Evolutionary conservation across 1,140 invertebrate species (phyloP).

Genomic region (Drosophila grimshawi): DNA sequence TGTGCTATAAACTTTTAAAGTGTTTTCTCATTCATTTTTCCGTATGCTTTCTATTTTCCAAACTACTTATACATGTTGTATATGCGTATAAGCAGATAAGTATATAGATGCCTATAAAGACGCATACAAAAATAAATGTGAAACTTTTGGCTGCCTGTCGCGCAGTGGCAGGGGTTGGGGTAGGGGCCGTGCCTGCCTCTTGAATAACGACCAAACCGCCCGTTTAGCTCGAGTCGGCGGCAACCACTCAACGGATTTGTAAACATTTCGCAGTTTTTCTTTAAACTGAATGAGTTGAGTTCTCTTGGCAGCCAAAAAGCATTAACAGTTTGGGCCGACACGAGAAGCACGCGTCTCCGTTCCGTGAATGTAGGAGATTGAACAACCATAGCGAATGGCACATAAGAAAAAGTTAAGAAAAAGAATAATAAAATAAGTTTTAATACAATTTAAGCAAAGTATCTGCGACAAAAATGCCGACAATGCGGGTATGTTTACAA

Average conservation of each 20-base stretch:
- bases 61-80: slow-evolving; percentile 36
- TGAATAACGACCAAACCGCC: slow-evolving; percentile 60
- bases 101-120: slow-evolving; percentile 65
- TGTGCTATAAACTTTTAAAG: slow-evolving; percentile 26
- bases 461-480: slow-evolving; percentile 49
- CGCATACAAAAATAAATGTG: slow-evolving; percentile 71
- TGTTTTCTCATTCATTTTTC: slow-evolving; percentile 18
- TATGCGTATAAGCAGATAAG: slow-evolving; percentile 39
- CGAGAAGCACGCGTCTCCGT: slow-evolving; percentile 53
- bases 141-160: slow-evolving; percentile 4
- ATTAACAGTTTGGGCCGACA: slow-evolving; percentile 67
- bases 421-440: slow-evolving; percentile 4
- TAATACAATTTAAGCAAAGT: slow-evolving; percentile 1
- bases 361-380: slow-evolving; percentile 39
- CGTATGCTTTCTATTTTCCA: slow-evolving; percentile 36
- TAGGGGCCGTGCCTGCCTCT: slow-evolving; percentile 64
- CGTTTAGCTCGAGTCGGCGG: slow-evolving; percentile 28
- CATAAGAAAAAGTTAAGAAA: slow-evolving; percentile 17
- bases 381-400: slow-evolving; percentile 25
- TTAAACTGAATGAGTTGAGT: slow-evolving; percentile 42
- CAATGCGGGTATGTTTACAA: slow-evolving; percentile 70
- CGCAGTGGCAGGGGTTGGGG: neutral
- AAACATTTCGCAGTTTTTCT: slow-evolving; percentile 69
- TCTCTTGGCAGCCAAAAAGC: slow-evolving; percentile 46
- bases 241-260: slow-evolving; percentile 75